A percentile compares a stretch with the other conserved stretches of the same genome.
phyloP scores from a whole-genome alignment of 2,113 vertebrate species.

The Caretta caretta region DNA sequence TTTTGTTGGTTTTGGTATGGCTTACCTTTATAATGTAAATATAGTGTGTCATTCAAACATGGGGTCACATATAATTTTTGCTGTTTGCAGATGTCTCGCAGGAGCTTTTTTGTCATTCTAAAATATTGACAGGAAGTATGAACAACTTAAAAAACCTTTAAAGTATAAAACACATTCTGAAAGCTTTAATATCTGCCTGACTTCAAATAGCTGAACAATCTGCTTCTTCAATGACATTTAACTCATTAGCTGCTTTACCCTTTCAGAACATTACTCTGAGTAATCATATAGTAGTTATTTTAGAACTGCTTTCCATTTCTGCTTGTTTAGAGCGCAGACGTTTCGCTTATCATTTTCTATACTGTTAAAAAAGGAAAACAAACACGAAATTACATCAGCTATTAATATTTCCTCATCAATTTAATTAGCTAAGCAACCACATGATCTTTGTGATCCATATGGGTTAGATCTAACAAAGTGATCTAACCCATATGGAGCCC shows the following conservation, averaged over 20 bases:
- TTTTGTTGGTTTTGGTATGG: not conserved
- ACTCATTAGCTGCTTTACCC: not conserved
- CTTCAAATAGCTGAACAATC: not conserved
- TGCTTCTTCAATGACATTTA: not conserved
- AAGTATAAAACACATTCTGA: not conserved
- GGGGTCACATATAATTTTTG: conserved; percentile 92
- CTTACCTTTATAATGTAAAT: conserved; percentile 94
- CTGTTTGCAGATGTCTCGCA: conserved; percentile 90
- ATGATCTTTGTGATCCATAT: not conserved
- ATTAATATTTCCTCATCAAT: not conserved
- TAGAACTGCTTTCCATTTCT: not conserved
- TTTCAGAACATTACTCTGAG: not conserved
- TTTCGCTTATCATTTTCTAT: not conserved
- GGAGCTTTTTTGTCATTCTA: conserved; percentile 91
- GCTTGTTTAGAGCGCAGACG: not conserved
- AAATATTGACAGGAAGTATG: conserved; percentile 18
- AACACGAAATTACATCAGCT: not conserved
- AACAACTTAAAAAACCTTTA: not conserved
- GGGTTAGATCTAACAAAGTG: not conserved
- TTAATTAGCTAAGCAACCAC: not conserved
- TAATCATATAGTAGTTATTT: not conserved
- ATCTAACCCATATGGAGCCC: not conserved
- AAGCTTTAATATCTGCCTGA: not conserved
- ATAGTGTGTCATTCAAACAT: conserved; percentile 89
- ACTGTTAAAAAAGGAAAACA: not conserved